phyloP scores from a whole-genome alignment of 2,797 vertebrate genomes.

The Enteromius mattozi region DNA sequence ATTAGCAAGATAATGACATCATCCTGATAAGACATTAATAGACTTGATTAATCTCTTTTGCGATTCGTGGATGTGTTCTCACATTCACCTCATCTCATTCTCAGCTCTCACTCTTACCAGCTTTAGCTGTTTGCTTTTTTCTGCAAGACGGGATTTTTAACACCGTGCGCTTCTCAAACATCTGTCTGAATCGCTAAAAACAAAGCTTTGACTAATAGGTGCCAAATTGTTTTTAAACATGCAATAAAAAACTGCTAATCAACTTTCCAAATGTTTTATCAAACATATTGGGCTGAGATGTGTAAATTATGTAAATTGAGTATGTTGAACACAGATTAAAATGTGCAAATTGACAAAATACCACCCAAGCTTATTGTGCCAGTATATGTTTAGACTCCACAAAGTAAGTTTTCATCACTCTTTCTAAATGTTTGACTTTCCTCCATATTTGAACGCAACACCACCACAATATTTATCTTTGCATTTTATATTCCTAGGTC shows the following conservation, averaged over 20 bases:
- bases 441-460: background rate
- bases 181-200: constrained; percentile 40
- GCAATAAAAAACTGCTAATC: constrained; percentile 31
- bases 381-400: constrained; percentile 26
- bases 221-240: constrained; percentile 51
- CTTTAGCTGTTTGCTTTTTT: constrained; percentile 31
- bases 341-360: constrained; percentile 49
- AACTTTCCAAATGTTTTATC: constrained; percentile 42
- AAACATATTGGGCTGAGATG: constrained; percentile 29
- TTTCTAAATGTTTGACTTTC: background rate
- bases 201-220: constrained; percentile 50
- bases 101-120: constrained; percentile 18
- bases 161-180: constrained; percentile 33
- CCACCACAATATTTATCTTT: background rate
- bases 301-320: constrained; percentile 46
- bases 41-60: constrained; percentile 16
- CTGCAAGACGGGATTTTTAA: constrained; percentile 22
- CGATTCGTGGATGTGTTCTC: constrained; percentile 2
- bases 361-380: background rate
- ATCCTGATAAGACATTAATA: constrained; percentile 16
- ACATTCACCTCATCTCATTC: constrained; percentile 40
- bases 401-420: background rate
- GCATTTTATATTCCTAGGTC: background rate
- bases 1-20: background rate
- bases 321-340: constrained; percentile 47